Conservation (phyloP, 2,113 vertebrate genomes). For the Neolamprologus caudopunctatus region DNA sequence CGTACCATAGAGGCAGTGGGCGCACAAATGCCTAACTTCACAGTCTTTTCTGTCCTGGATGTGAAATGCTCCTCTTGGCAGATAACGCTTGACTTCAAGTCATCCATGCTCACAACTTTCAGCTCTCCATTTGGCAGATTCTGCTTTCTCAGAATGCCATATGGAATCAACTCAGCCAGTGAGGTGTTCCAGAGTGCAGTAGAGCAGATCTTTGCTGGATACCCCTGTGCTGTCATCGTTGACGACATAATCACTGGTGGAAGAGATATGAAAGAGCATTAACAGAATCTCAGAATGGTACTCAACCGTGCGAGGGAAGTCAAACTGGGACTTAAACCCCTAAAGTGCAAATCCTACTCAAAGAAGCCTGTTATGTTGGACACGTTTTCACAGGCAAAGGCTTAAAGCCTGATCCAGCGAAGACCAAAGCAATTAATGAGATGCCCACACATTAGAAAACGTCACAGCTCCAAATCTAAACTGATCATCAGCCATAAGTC, state of each 20-base stretch:
- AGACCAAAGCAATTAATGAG: not conserved
- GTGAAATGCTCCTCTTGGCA: not conserved
- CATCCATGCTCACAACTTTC: not conserved
- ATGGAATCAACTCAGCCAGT: not conserved
- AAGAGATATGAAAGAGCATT: not conserved
- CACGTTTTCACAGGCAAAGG: not conserved
- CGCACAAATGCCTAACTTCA: not conserved
- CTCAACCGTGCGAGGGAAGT: not conserved
- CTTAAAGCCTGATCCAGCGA: fast-evolving
- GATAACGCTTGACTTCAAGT: not conserved
- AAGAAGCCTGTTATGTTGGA: not conserved
- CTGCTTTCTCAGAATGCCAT: not conserved
- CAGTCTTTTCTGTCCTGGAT: not conserved
- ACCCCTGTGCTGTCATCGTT: not conserved
- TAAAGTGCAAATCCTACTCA: not conserved
- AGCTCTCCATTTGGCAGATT: not conserved
- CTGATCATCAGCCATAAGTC: not conserved
- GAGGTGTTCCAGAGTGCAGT: not conserved
- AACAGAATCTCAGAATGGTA: not conserved
- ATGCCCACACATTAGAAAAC: not conserved
- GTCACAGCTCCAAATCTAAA: not conserved
- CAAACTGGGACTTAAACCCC: not conserved
- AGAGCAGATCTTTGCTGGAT: not conserved
- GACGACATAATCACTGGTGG: not conserved
- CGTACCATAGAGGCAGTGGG: not conserved